Percentiles rank a stretch among this genome's conserved stretches.
These are phyloP conservation scores for Gobio gobio DNA, from an alignment of 2,113 vertebrate species.

Conservation along the genomic window DNA sequence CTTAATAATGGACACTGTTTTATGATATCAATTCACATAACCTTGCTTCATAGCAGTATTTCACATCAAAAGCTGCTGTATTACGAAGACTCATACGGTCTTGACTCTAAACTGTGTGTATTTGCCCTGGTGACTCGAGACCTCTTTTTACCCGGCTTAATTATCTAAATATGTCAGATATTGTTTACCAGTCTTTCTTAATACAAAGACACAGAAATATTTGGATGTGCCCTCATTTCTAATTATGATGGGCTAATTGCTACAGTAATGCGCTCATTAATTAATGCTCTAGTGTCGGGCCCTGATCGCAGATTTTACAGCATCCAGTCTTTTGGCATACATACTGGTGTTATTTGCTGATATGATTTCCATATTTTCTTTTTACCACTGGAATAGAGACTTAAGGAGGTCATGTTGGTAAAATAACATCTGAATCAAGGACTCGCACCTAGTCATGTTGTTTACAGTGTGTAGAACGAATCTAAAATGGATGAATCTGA, in stretches of 20 bases:
- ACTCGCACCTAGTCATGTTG: neutral
- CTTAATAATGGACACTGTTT: neutral
- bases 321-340: constrained; percentile 1
- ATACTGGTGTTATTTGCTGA: constrained; percentile 6
- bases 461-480: neutral
- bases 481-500: neutral
- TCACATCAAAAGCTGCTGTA: neutral
- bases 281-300: constrained; percentile 18
- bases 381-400: neutral
- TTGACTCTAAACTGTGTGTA: neutral
- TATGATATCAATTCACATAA: neutral
- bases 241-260: constrained; percentile 51
- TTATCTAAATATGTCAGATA: constrained; percentile 49
- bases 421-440: constrained; percentile 1
- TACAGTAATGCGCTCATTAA: constrained; percentile 38
- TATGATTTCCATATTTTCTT: constrained; percentile 7
- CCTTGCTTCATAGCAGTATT: neutral
- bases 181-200: constrained; percentile 40
- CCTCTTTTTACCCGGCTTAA: constrained; percentile 46
- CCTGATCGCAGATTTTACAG: constrained; percentile 30
- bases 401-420: neutral
- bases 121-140: constrained; percentile 28
- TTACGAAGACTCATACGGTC: neutral
- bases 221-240: constrained; percentile 18
- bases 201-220: constrained; percentile 30